phyloP scores from a whole-genome alignment of 2,888 invertebrate genomes.

The Tholera decimalis region DNA sequence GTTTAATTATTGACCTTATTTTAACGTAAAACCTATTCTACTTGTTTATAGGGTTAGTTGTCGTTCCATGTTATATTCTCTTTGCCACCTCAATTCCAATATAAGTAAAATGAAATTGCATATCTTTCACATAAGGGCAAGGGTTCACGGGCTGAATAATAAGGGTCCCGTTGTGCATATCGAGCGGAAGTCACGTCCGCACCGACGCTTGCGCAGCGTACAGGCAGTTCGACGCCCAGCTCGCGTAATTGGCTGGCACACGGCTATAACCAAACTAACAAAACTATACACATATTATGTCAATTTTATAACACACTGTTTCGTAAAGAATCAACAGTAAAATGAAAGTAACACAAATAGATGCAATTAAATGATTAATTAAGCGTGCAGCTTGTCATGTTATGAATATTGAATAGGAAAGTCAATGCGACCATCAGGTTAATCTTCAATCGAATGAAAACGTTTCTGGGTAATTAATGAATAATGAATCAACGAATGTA shows the following conservation, averaged over 20 bases:
- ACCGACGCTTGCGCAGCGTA: conserved; percentile 74
- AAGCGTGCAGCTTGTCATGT: conserved; percentile 72
- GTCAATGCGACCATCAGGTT: conserved; percentile 65
- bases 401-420: conserved; percentile 83
- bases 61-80: not conserved
- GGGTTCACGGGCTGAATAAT: conserved; percentile 80
- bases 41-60: not conserved
- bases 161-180: conserved; percentile 78
- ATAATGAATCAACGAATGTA: conserved; percentile 64
- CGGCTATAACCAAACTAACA: conserved; percentile 53
- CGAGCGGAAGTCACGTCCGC: conserved; percentile 84
- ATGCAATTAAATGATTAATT: conserved; percentile 72
- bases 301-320: conserved; percentile 29
- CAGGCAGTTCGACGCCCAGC: conserved; percentile 79
- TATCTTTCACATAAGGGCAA: conserved; percentile 71
- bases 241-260: conserved; percentile 62
- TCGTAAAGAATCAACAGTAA: conserved; percentile 40
- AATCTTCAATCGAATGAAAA: conserved; percentile 65
- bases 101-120: conserved; percentile 73
- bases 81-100: not conserved
- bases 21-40: not conserved
- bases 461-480: conserved; percentile 65
- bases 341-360: conserved; percentile 67
- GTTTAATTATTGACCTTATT: not conserved
- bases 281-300: conserved; percentile 43